A percentile compares a stretch with the other conserved stretches of the same genome.
phyloP scores from a whole-genome alignment of 1,140 invertebrate species.

The Cotesia vestalis region DNA sequence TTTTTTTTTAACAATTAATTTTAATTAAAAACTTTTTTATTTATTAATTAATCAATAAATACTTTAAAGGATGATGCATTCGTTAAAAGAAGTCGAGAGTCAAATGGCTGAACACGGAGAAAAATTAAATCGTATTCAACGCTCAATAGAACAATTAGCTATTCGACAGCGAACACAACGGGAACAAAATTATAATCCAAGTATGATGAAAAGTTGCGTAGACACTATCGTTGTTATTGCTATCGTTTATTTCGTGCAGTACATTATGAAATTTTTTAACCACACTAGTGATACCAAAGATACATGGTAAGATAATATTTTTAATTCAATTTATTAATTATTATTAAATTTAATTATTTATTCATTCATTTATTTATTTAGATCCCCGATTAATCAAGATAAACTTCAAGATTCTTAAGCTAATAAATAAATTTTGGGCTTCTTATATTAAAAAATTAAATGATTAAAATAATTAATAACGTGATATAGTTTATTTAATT shows the following conservation, averaged over 20 bases:
- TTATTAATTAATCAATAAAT: neutral
- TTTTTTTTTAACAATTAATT: too few species aligned
- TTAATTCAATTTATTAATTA: neutral
- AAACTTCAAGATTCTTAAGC: too few species aligned
- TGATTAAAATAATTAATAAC: neutral
- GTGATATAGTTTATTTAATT: neutral
- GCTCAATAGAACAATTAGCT: constrained; percentile 58
- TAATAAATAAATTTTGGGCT: neutral
- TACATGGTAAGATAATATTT: constrained; percentile 34
- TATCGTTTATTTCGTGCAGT: constrained; percentile 59
- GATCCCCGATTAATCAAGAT: too few species aligned
- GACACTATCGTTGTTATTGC: constrained; percentile 59
- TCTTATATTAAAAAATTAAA: neutral
- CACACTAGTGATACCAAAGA: constrained; percentile 41
- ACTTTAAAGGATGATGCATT: constrained; percentile 51
- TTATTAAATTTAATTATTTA: neutral
- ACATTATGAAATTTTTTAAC: constrained; percentile 55
- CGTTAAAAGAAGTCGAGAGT: constrained; percentile 59
- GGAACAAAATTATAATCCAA: constrained; percentile 53
- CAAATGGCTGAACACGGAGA: constrained; percentile 57
- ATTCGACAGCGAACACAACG: constrained; percentile 57
- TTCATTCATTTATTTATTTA: too few species aligned
- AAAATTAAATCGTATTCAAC: constrained; percentile 62
- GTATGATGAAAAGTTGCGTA: constrained; percentile 54
- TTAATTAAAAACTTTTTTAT: too few species aligned